Evolutionary conservation across 2,888 invertebrate genomes (phyloP).

Genomic region (Pterobdella sp.): DNA sequence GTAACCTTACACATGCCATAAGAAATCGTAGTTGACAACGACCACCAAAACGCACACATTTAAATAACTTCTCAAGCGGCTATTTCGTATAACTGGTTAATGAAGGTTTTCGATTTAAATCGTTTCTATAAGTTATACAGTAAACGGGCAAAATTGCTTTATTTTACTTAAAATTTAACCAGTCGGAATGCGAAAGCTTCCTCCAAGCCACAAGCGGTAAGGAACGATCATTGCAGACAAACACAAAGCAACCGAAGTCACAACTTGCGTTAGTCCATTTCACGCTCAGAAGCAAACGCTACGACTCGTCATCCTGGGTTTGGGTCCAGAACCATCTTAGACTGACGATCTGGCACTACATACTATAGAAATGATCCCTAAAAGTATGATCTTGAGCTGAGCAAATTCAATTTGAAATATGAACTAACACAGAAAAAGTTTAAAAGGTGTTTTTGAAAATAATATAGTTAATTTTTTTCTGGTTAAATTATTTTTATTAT

Average conservation of each 20-base stretch:
- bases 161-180: background rate
- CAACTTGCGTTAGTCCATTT: background rate
- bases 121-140: too few relatives aligned
- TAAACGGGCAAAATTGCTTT: background rate
- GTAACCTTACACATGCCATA: too few relatives aligned
- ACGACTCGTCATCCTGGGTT: background rate
- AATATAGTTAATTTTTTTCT: background rate
- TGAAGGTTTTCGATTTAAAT: too few relatives aligned
- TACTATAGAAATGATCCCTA: constrained; percentile 2
- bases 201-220: background rate
- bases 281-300: background rate
- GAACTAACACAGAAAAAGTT: background rate
- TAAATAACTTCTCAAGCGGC: too few relatives aligned
- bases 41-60: background rate
- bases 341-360: constrained; percentile 1
- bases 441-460: background rate
- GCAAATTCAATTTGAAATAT: background rate
- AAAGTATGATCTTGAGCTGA: background rate
- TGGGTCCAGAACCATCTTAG: background rate
- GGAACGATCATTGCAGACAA: background rate
- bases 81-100: too few relatives aligned
- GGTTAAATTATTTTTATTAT: background rate
- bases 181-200: background rate
- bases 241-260: background rate
- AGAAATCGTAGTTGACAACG: too few relatives aligned